phyloP scores from a whole-genome alignment of 2,888 invertebrate genomes.

The Pristionchus fissidentatus region DNA sequence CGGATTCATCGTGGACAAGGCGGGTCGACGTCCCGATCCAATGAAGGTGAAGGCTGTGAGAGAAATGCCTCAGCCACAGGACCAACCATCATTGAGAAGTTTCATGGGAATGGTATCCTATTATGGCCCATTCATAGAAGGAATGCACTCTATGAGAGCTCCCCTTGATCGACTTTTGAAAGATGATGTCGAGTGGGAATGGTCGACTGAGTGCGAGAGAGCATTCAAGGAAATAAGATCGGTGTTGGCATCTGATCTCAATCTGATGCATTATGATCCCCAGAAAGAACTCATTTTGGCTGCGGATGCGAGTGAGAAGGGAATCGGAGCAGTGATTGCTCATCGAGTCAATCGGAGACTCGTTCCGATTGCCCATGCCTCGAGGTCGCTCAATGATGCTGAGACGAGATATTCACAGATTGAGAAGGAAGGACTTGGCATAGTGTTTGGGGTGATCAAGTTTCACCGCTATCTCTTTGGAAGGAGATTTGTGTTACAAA shows the following conservation, averaged over 20 bases:
- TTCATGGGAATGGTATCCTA: slow-evolving; percentile 54
- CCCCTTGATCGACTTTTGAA: slow-evolving; percentile 31
- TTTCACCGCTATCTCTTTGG: slow-evolving; percentile 77
- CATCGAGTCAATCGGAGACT: slow-evolving; percentile 64
- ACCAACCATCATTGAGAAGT: slow-evolving; percentile 41
- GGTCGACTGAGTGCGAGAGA: slow-evolving; percentile 47
- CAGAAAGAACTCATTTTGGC: slow-evolving; percentile 71
- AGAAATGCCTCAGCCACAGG: slow-evolving; percentile 31
- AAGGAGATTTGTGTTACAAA: slow-evolving; percentile 75
- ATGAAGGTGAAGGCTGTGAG: neutral
- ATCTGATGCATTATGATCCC: slow-evolving; percentile 74
- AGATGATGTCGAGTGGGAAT: slow-evolving; percentile 49
- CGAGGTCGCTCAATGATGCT: slow-evolving; percentile 53
- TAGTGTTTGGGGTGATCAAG: slow-evolving; percentile 76
- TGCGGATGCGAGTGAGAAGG: slow-evolving; percentile 76
- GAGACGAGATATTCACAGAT: slow-evolving; percentile 62
- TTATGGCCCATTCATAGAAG: slow-evolving; percentile 51
- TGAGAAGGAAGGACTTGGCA: slow-evolving; percentile 74
- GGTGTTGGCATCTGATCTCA: slow-evolving; percentile 53
- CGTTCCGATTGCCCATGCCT: slow-evolving; percentile 58
- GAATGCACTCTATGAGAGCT: slow-evolving; percentile 45
- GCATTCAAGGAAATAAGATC: slow-evolving; percentile 49
- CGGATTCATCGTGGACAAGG: slow-evolving; percentile 54
- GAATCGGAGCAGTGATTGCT: slow-evolving; percentile 70
- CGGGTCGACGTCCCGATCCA: neutral